These are phyloP conservation scores for Erythrocercus mccallii DNA, from an alignment of 2,113 vertebrate genomes.

Conservation along the genomic window DNA sequence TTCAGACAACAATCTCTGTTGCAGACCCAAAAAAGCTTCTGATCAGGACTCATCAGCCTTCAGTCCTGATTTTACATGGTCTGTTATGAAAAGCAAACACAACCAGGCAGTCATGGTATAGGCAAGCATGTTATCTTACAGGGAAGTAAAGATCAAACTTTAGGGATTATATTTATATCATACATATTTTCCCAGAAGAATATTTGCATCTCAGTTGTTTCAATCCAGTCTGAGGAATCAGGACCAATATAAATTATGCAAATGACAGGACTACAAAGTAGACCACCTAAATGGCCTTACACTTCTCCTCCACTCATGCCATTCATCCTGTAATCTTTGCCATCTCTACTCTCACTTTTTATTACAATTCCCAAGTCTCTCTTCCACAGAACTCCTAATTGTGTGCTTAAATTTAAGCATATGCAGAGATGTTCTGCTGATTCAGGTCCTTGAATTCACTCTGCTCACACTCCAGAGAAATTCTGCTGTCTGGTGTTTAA, in stretches of 20 bases:
- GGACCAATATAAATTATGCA: not conserved
- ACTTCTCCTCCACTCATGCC: not conserved
- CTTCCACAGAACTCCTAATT: not conserved
- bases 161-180: not conserved
- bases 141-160: not conserved
- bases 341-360: constrained; percentile 20
- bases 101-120: not conserved
- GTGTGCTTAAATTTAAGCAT: not conserved
- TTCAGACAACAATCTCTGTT: not conserved
- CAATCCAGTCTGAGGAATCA: not conserved
- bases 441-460: not conserved
- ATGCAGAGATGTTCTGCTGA: not conserved
- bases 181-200: not conserved
- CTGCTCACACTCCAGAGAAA: not conserved
- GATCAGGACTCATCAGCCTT: not conserved
- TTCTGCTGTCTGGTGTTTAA: not conserved
- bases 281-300: not conserved
- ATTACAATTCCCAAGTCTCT: constrained; percentile 5
- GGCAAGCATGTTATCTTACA: not conserved
- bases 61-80: not conserved
- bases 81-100: not conserved
- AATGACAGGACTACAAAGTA: not conserved
- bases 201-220: not conserved
- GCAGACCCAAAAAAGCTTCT: not conserved
- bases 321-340: not conserved